A percentile compares a stretch with the other conserved stretches of the same genome.
Evolutionary conservation across 2,797 vertebrate genomes (phyloP).

Genomic region (Thunnus albacares): DNA sequence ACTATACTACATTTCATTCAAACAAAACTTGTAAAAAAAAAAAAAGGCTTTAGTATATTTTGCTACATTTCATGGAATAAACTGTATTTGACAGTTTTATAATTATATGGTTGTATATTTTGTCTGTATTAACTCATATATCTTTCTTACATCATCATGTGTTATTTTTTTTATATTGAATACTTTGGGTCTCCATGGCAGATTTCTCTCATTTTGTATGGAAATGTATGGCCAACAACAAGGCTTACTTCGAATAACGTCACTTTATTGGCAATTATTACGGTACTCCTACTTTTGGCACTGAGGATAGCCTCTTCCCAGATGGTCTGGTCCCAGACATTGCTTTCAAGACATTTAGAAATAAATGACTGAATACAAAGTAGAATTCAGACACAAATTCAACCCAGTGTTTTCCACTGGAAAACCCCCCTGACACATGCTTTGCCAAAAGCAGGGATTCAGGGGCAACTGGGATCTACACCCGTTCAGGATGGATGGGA

Average conservation of each 20-base stretch:
- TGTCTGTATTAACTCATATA: background rate
- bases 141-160: background rate
- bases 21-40: background rate
- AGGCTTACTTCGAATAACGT: slow-evolving; percentile 70
- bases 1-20: background rate
- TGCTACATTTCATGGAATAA: background rate
- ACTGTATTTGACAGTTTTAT: background rate
- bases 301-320: slow-evolving; percentile 44
- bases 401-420: slow-evolving; percentile 34
- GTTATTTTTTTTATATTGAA: background rate
- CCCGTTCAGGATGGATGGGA: slow-evolving; percentile 5
- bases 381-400: slow-evolving; percentile 43
- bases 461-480: slow-evolving; percentile 25
- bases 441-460: slow-evolving; percentile 47
- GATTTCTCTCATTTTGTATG: background rate
- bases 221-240: slow-evolving; percentile 64
- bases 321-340: slow-evolving; percentile 42
- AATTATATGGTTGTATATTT: background rate
- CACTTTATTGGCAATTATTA: slow-evolving; percentile 74
- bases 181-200: background rate
- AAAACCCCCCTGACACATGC: slow-evolving; percentile 26
- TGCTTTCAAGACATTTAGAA: slow-evolving; percentile 57
- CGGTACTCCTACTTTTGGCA: slow-evolving; percentile 52
- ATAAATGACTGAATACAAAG: slow-evolving; percentile 56
- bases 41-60: background rate